phyloP scores from a whole-genome alignment of 2,113 vertebrate genomes.

The Riparia riparia region DNA sequence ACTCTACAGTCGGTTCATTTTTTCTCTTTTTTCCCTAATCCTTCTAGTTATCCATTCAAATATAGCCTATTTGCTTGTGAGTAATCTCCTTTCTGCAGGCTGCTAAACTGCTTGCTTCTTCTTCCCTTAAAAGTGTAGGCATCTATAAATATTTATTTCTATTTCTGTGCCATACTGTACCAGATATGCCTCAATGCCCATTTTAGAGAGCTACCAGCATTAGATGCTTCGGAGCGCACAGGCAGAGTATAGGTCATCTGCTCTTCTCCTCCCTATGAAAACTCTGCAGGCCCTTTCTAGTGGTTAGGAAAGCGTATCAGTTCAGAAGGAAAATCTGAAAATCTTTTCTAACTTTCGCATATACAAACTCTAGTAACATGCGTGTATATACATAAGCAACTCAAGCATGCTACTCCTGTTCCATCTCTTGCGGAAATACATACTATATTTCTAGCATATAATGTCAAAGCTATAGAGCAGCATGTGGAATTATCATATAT shows the following conservation, averaged over 20 bases:
- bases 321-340: neutral
- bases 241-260: neutral
- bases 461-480: neutral
- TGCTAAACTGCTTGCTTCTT: neutral
- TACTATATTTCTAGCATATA: neutral
- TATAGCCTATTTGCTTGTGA: neutral
- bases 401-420: neutral
- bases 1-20: neutral
- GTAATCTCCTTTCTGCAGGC: neutral
- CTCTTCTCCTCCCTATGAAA: neutral
- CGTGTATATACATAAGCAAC: neutral
- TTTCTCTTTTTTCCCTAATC: neutral
- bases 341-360: neutral
- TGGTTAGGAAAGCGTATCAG: neutral
- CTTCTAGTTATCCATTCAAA: neutral
- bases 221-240: neutral
- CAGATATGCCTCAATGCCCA: neutral
- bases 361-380: neutral
- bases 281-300: neutral
- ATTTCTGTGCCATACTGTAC: neutral
- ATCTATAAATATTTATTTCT: constrained; percentile 35
- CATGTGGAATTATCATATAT: neutral
- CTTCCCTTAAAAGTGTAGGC: neutral
- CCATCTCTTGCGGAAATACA: neutral
- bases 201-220: neutral